phyloP scores from a whole-genome alignment of 2,113 vertebrate species.

The Lophius piscatorius region DNA sequence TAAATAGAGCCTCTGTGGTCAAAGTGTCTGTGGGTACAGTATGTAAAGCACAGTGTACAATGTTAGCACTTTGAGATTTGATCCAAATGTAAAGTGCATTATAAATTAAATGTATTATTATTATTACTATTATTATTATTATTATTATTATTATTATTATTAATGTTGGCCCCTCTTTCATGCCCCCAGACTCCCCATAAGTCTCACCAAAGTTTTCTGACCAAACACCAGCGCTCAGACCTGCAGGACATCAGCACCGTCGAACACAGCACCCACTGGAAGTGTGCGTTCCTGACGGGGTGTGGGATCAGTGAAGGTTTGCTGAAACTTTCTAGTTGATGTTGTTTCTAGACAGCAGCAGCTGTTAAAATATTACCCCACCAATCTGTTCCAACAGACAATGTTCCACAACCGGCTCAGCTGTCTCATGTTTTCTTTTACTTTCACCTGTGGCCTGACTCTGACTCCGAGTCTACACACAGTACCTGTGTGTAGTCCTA shows the following conservation, averaged over 20 bases:
- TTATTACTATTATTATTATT: too few relatives aligned
- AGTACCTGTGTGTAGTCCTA: too few relatives aligned
- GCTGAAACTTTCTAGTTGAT: conserved; percentile 58
- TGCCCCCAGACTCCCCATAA: conserved; percentile 41
- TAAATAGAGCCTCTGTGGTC: conserved; percentile 53
- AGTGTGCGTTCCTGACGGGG: neutral
- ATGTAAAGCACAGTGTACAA: conserved; percentile 21
- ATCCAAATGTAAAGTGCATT: too few relatives aligned
- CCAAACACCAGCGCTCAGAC: neutral
- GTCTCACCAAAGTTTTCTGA: conserved; percentile 26
- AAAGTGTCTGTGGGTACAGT: conserved; percentile 49
- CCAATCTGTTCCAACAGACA: conserved; percentile 46
- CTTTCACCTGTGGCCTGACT: conserved; percentile 26
- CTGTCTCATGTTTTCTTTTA: conserved; percentile 48
- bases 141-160: too few relatives aligned
- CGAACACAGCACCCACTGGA: neutral
- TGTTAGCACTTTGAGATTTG: too few relatives aligned
- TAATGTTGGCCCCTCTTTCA: conserved; percentile 56
- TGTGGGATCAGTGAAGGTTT: conserved; percentile 23
- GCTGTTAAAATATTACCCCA: conserved; percentile 79
- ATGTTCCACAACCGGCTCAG: conserved; percentile 58
- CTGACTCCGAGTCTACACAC: conserved; percentile 13
- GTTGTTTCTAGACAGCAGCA: conserved; percentile 64
- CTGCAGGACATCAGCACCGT: conserved; percentile 15
- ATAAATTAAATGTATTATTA: too few relatives aligned